Base-by-base conservation (phyloP, 2,797 vertebrate genomes). In the Balearica regulorum region DNA sequence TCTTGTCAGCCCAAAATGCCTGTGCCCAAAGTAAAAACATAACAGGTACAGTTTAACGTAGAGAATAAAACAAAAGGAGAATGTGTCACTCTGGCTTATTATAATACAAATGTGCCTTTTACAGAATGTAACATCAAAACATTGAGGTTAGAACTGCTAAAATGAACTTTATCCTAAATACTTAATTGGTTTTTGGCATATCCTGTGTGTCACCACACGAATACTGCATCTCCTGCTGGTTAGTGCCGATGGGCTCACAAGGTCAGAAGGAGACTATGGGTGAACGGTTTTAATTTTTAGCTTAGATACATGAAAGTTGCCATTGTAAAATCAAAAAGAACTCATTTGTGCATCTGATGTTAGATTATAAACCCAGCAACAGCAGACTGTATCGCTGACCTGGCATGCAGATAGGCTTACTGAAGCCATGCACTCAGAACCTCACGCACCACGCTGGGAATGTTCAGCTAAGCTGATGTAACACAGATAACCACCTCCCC, bases 231-330 rank as follows among this genome's bases (percentile, higher is more conserved):
- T 91, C 94, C 76, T 51, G n/a, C 95, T 90, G 93, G 91, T 90
- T 95, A 94, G 86, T 89, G 80, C 58, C 28, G 9, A 77, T 6
- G 16, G 83, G 87, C 84, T 91, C 60, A 76, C 77, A 91, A 87
- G 91, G 95, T 87, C 49, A 35, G 93, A 82, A 1, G 29, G 93
- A 79, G 48, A 60, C 41, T 87, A 14, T 55, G 85, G 87, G 94
- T 92, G 92, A 96, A 96, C 31, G 10, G 72, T 68, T 97, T 94
- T 29, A 26, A 95, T 96, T 97, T 87, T 92, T 93, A 94, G 84
- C 82, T 83, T 51, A 41, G 70, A 49, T 53, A 68, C 33, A 18
- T 62, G 76, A 88, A 93, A 97, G 79, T 54, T 94, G 69, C 83
- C 71, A 33, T 62, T 94, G 78, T 87, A 93, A 96, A 90, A 89